These are phyloP conservation scores for Zootoca vivipara DNA, from an alignment of 2,113 vertebrate species.

Conservation along the genomic window DNA sequence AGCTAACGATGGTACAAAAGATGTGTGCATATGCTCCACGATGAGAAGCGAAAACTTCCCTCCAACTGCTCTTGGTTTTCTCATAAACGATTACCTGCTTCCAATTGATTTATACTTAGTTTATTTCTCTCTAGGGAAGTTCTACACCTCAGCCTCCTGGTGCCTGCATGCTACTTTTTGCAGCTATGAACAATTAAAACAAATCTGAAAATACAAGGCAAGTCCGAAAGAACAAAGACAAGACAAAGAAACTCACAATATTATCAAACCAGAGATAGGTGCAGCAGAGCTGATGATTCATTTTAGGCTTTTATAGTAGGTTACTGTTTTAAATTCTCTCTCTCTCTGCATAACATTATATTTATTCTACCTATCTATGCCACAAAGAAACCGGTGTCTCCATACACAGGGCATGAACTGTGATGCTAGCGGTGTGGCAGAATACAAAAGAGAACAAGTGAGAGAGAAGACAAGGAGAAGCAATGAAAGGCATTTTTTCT, in stretches of 20 bases:
- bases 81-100: background rate
- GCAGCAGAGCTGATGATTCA: background rate
- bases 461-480: conserved; percentile 51
- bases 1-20: no score
- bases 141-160: no score
- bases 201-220: no score
- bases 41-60: background rate
- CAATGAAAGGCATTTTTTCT: conserved; percentile 54
- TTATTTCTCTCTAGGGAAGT: no score
- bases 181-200: no score
- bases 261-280: background rate
- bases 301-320: conserved; percentile 9
- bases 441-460: conserved; percentile 17
- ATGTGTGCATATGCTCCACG: no score
- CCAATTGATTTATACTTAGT: background rate
- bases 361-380: conserved; percentile 1
- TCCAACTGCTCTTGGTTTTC: background rate
- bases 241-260: no score
- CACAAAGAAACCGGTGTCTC: conserved; percentile 11
- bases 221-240: no score
- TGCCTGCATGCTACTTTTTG: no score
- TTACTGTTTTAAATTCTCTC: background rate
- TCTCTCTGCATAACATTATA: no score
- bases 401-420: conserved; percentile 51
- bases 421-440: conserved; percentile 58